Conservation (phyloP, 2,113 vertebrate genomes). For the Gracilinanus agilis region DNA sequence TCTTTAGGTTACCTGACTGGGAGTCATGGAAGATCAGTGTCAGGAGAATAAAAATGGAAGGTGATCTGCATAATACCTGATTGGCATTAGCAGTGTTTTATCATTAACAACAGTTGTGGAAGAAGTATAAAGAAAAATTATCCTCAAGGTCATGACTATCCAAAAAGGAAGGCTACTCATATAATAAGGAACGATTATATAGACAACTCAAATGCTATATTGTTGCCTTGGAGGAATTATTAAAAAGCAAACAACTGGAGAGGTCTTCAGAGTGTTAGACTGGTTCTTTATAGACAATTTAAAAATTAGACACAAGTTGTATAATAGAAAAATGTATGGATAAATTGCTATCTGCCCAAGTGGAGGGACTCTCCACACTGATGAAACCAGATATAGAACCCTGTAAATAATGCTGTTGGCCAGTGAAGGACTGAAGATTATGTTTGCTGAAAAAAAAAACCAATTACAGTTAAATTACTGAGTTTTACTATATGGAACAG, state of each 20-base stretch:
- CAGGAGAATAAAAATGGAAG: too few species aligned
- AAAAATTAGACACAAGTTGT: neutral
- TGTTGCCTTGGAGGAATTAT: neutral
- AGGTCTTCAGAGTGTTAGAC: neutral
- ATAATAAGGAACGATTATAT: neutral
- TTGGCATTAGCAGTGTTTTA: neutral
- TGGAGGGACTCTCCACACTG: neutral
- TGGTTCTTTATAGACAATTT: neutral
- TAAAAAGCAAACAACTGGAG: neutral
- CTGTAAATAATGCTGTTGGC: neutral
- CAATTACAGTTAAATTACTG: neutral
- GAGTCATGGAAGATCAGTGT: too few species aligned
- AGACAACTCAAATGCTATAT: neutral
- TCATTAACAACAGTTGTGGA: neutral
- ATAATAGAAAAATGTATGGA: neutral
- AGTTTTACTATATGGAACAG: conserved; percentile 8
- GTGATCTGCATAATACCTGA: too few species aligned
- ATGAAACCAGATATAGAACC: neutral
- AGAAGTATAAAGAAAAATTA: neutral
- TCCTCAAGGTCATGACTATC: neutral
- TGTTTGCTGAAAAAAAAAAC: neutral
- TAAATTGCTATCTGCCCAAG: neutral
- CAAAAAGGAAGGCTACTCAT: neutral
- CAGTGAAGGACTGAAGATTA: neutral
- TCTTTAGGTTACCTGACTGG: too few species aligned